Base-by-base conservation (phyloP, 2,888 invertebrate species). In the Himalopsyche anomala region DNA sequence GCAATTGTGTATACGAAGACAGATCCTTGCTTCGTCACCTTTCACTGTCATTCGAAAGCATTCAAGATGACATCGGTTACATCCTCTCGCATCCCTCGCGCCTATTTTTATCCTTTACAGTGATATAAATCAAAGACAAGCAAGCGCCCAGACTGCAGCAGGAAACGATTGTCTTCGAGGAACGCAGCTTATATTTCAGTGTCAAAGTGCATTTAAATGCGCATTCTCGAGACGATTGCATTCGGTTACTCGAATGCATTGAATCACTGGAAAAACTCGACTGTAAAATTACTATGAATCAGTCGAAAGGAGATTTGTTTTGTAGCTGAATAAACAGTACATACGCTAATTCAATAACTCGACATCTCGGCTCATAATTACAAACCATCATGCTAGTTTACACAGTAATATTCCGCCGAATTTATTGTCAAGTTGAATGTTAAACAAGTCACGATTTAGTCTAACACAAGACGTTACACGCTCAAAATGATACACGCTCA, bases 161-260 rank as follows among this genome's bases (percentile, higher is more conserved):
- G 83, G 86, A 83, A 86, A 69, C 42, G 56, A 86, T 86, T 86
- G 85, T 85, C 85, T 80, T 80, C 80, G n/a, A 17, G 40, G 80
- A 62, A 28, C 28, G 62, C 28, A 80, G 80, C 80, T 80, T 80
- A 80, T 80, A 40, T 42, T 42, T 80, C 80, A 40, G 40, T 80
- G 80, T 80, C 80, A 62, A 28, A 62, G 62, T 62, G 62, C 62
- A 62, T 62, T 62, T 62, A 36, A 19, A 36, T 36, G 42, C 17
- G 80, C 80, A 80, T 80, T 80, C 80, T 36, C 80, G 38, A 42
- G 80, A 80, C 42, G 80, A 38, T 42, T 42, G 80, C 80, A n/a
- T 42, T 15, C 36, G 40, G 19, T 19, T 62, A 28, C 28, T 19
- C n/a, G n/a, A 62, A 62, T 62, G 19, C n/a, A 62, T 28, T 19